These are phyloP conservation scores for Tetragnatha versicolor DNA, from an alignment of 1,140 invertebrate genomes.

Conservation along the genomic window DNA sequence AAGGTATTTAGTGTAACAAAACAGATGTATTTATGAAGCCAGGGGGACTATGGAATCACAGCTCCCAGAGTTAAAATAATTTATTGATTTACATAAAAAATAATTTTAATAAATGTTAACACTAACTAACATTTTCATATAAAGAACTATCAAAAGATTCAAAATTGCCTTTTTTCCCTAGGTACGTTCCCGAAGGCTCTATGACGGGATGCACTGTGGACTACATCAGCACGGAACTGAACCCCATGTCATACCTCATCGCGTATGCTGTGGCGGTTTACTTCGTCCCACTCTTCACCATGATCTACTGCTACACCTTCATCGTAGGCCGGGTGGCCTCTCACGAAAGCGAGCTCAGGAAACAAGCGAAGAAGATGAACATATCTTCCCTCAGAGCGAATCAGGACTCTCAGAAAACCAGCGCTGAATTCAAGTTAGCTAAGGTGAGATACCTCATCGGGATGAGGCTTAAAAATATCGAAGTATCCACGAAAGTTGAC, in stretches of 20 bases:
- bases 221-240: conserved; percentile 72
- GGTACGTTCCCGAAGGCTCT: conserved; percentile 85
- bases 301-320: conserved; percentile 80
- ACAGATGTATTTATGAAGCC: too few species aligned
- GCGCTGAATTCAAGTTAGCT: conserved; percentile 78
- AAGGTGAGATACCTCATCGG: conserved; percentile 66
- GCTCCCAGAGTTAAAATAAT: too few species aligned
- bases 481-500: not conserved
- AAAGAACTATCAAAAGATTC: too few species aligned
- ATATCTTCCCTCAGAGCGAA: conserved; percentile 76
- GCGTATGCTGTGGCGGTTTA: conserved; percentile 76
- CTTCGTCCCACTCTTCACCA: conserved; percentile 74
- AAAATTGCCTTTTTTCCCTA: too few species aligned
- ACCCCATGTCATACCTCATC: conserved; percentile 73
- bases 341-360: conserved; percentile 82
- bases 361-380: conserved; percentile 87
- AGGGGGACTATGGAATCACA: too few species aligned
- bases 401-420: conserved; percentile 71
- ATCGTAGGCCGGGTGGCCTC: conserved; percentile 81
- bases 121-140: too few species aligned
- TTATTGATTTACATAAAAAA: too few species aligned
- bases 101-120: too few species aligned
- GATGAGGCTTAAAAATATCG: not conserved
- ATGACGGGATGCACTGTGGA: conserved; percentile 86
- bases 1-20: too few species aligned